Conservation (phyloP, 2,797 vertebrate genomes). For the Denticeps clupeoides region DNA sequence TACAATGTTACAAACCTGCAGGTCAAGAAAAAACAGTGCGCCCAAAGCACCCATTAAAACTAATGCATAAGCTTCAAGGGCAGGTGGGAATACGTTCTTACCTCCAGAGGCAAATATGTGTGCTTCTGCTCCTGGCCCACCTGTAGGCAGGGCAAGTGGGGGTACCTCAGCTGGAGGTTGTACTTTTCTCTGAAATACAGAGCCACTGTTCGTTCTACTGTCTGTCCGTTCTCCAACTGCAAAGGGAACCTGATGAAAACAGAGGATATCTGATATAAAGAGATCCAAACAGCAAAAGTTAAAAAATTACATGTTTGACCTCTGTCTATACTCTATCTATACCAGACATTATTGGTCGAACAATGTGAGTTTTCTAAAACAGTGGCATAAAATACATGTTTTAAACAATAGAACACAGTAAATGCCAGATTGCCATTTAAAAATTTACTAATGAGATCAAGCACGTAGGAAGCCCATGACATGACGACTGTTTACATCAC, state of each 20-base stretch:
- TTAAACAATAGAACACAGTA: too few relatives aligned
- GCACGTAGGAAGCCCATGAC: too few relatives aligned
- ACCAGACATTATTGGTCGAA: too few relatives aligned
- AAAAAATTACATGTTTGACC: too few relatives aligned
- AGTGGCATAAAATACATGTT: too few relatives aligned
- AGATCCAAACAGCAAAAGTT: background rate
- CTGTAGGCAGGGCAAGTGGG: conserved; percentile 95
- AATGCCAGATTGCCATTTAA: too few relatives aligned
- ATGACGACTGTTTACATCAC: too few relatives aligned
- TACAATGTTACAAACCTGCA: conserved; percentile 95
- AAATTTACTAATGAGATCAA: too few relatives aligned
- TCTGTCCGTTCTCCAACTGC: conserved; percentile 95
- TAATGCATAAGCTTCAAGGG: background rate
- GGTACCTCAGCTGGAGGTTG: conserved; percentile 95
- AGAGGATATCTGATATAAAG: background rate
- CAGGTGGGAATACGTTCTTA: too few relatives aligned
- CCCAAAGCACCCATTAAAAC: background rate
- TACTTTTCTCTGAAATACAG: conserved; percentile 99
- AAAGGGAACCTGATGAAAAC: conserved; percentile 76
- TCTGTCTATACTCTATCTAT: too few relatives aligned
- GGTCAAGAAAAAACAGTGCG: background rate
- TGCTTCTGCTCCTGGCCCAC: conserved; percentile 99
- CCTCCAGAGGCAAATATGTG: conserved; percentile 97
- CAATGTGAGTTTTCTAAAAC: too few relatives aligned
- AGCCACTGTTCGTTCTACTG: conserved; percentile 95